Base-by-base conservation (phyloP, 2,888 invertebrate species). In the Drosophila anomelani region DNA sequence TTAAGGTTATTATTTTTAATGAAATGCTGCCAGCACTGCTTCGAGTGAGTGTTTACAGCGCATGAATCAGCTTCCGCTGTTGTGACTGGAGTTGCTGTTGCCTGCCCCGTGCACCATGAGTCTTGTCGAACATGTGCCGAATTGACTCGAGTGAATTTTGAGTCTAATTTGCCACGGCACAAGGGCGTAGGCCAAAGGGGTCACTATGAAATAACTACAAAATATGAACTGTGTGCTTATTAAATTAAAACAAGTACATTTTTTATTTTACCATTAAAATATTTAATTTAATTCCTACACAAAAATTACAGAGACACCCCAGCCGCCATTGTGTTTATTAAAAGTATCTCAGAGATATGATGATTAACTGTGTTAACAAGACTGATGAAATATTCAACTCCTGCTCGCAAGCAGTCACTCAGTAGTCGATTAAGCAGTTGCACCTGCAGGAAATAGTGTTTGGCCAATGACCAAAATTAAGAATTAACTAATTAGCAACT, bases 51-150 rank as follows among this genome's bases (percentile, higher is more conserved):
- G 55, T 51, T 43, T 57, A 74, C 63, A 77, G 83, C 82, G 82
- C 82, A 83, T 88, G 83, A 83, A 88, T 83, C 88, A 88, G 83
- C 78, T 88, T 88, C 76, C 78, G 88, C 76, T 83, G 86, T 74
- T 62, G 68, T 47, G 54, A 56, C 47, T 85, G 63, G 60, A 57
- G 41, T 53, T 53, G 15, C 55, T 64, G 32, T 56, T 72, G 55
- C 36, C 36, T 78, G 61, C 20, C 38, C 20, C 68, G 72, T 80
- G 41, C 17, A 41, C 41, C 17, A 17, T 41, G 17, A 17, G 71
- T 70, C 15, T 51, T 55, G 74, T 85, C 82, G 78, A 78, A 75
- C 69, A 80, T 67, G 72, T 85, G 82, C 75, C 76, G 62, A 79
- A 49, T 41, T 38, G 23, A 57, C 32, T 64, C 46, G 44, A 63